Conservation (phyloP, 1,140 invertebrate species). For the Aphaenogaster ashmeadi region DNA sequence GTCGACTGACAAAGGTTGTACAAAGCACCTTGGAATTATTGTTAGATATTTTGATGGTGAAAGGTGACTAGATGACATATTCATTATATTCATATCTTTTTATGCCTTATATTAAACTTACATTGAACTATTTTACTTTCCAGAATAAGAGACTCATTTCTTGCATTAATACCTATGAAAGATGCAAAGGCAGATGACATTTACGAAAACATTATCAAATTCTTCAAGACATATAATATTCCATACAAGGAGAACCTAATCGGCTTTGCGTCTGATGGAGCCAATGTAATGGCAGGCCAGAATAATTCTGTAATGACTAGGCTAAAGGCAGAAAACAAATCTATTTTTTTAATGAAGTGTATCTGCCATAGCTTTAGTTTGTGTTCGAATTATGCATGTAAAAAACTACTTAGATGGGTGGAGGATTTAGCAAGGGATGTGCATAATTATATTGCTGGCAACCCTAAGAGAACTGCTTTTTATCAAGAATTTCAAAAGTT, state of each 20-base stretch:
- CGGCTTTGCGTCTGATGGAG: not conserved
- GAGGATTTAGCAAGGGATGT: conserved; percentile 7
- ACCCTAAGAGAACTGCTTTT: not conserved
- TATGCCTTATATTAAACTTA: too few species aligned
- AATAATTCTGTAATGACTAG: conserved; percentile 7
- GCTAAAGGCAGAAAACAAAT: not conserved
- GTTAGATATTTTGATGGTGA: too few species aligned
- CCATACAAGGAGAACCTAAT: not conserved
- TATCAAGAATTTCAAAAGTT: conserved; percentile 32
- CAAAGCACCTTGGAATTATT: too few species aligned
- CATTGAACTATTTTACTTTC: too few species aligned
- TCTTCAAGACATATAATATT: not conserved
- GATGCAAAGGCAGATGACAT: conserved; percentile 1
- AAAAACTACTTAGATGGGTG: not conserved
- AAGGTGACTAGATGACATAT: too few species aligned
- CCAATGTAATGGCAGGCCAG: not conserved
- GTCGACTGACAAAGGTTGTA: too few species aligned
- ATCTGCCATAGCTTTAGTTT: not conserved
- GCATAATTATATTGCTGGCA: not conserved
- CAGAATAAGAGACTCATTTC: too few species aligned
- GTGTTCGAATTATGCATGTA: not conserved
- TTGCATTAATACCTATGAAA: too few species aligned
- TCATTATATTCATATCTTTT: too few species aligned
- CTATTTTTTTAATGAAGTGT: not conserved
- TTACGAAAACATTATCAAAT: not conserved